phyloP scores from a whole-genome alignment of 2,113 vertebrate genomes.

The Pomatostomus ruficeps region DNA sequence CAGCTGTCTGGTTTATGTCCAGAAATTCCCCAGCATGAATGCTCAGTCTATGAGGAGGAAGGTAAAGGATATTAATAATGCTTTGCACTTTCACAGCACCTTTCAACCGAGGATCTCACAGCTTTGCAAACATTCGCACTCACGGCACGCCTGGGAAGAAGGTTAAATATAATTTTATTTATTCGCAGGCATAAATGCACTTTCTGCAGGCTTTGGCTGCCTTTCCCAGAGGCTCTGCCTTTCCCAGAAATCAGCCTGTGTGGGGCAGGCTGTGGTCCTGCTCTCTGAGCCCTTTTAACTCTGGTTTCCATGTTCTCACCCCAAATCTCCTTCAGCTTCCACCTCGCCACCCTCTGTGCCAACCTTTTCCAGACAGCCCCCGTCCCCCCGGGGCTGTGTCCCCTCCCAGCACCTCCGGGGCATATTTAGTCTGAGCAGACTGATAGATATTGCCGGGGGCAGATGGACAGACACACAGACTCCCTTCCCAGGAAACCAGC shows the following conservation, averaged over 20 bases:
- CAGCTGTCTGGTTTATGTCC: conserved; percentile 66
- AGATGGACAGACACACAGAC: neutral
- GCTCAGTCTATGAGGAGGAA: conserved; percentile 2
- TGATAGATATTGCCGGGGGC: neutral
- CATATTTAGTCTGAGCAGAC: neutral
- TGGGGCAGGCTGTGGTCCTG: neutral
- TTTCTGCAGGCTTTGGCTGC: neutral
- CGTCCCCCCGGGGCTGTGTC: neutral
- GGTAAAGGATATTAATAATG: conserved; percentile 61
- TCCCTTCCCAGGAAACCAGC: neutral
- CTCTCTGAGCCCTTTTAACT: neutral
- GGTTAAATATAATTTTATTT: conserved; percentile 12
- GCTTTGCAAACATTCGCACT: conserved; percentile 51
- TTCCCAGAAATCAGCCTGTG: neutral
- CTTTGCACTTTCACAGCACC: conserved; percentile 55
- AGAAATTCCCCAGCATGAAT: conserved; percentile 48
- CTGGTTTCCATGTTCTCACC: neutral
- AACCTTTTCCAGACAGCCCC: neutral
- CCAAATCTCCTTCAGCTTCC: neutral
- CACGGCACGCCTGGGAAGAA: neutral
- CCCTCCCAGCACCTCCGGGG: neutral
- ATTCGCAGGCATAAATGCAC: neutral
- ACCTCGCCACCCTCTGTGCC: neutral
- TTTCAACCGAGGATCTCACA: conserved; percentile 61
- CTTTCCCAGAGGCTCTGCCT: neutral